A percentile compares a stretch with the other conserved stretches of the same genome.
Evolutionary conservation across 2,888 invertebrate species (phyloP).

Genomic region (Drosophila testacea): DNA sequence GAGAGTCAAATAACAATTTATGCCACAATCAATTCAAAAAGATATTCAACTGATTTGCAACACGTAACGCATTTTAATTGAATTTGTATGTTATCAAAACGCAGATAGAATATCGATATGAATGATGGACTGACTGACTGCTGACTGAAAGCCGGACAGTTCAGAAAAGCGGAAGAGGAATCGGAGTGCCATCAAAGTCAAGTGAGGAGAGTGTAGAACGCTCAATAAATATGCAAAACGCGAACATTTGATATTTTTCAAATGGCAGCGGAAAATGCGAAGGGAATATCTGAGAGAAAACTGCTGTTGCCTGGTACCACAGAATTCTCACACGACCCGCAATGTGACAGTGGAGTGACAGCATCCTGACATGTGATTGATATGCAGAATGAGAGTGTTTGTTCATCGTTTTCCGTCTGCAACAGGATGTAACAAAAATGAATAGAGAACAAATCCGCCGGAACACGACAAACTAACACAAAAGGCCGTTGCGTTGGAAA

Average conservation of each 20-base stretch:
- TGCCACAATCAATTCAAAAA: conserved; percentile 51
- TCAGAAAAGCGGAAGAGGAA: background rate
- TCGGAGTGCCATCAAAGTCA: conserved; percentile 22
- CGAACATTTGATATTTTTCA: conserved; percentile 72
- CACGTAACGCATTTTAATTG: conserved; percentile 75
- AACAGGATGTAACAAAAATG: conserved; percentile 42
- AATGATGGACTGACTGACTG: conserved; percentile 40
- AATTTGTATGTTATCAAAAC: conserved; percentile 62
- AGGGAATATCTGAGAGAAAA: conserved; percentile 21
- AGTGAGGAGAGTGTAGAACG: conserved; percentile 31
- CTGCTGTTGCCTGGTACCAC: conserved; percentile 29
- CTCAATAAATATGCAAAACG: conserved; percentile 78
- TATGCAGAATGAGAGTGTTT: conserved; percentile 65
- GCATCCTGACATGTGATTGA: conserved; percentile 72
- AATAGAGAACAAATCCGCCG: conserved; percentile 18
- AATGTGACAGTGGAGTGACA: conserved; percentile 72
- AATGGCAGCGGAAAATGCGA: conserved; percentile 39
- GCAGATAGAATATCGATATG: conserved; percentile 58
- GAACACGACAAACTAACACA: conserved; percentile 13
- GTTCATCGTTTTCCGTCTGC: conserved; percentile 29
- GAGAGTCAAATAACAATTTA: conserved; percentile 30
- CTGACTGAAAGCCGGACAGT: conserved; percentile 19
- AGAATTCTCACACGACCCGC: conserved; percentile 62
- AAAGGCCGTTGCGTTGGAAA: conserved; percentile 5
- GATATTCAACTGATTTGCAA: conserved; percentile 68